These are phyloP conservation scores for Sceloporus tristichus DNA, from an alignment of 2,113 vertebrate genomes.

Conservation along the genomic window DNA sequence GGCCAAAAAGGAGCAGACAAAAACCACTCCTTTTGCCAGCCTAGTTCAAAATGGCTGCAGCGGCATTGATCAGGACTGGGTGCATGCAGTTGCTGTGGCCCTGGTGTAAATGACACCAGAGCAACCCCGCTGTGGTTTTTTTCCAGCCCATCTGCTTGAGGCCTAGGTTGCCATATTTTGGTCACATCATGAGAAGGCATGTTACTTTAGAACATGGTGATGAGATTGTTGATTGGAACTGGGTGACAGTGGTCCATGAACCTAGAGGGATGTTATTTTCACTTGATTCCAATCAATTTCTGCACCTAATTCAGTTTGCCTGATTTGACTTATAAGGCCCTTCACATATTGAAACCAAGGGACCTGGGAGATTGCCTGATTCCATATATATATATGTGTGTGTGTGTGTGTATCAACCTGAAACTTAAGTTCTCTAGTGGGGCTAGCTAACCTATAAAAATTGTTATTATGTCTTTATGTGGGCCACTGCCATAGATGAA, in stretches of 20 bases:
- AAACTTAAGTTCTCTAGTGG: no score
- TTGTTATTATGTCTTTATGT: not conserved
- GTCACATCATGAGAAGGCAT: no score
- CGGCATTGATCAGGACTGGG: no score
- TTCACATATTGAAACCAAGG: not conserved
- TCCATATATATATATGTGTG: not conserved
- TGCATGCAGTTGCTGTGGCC: no score
- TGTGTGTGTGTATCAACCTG: no score
- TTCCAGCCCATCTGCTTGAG: no score
- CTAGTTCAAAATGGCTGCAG: no score
- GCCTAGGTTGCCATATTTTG: no score
- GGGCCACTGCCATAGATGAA: not conserved
- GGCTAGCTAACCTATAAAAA: not conserved
- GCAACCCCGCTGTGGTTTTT: no score
- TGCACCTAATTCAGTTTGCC: not conserved
- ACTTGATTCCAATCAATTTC: not conserved
- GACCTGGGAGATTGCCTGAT: not conserved
- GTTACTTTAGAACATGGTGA: not conserved
- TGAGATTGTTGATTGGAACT: not conserved
- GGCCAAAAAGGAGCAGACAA: no score
- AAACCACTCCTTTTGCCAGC: no score
- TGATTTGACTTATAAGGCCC: not conserved
- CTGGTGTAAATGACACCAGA: no score
- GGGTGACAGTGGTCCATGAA: not conserved
- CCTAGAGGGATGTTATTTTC: not conserved